Evolutionary conservation across 1,140 invertebrate species (phyloP), one percentile per base, ranked within the genome.

Genomic region (Lerema accius): DNA sequence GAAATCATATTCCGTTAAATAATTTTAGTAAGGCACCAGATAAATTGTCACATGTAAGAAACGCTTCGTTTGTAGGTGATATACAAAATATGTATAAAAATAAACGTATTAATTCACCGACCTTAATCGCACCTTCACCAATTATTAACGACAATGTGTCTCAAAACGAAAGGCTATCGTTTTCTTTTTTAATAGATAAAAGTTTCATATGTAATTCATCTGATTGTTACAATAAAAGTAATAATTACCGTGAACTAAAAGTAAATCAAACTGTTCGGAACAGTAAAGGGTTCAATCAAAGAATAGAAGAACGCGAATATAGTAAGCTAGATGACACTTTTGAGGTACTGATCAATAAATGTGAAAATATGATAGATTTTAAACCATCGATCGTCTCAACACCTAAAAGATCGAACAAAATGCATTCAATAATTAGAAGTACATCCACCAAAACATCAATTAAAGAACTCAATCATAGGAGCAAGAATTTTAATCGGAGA

Each of bases 381-480:
- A 71, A 69, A 9, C 76, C 78, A 26, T 58, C 60, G 1, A 66
- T 78, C 69, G 67, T 73, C n/a, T 80, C 79, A 3, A 80, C 80
- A 14, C 73, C 78, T 3, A 76, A 76, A 70, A 50, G 45, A 14
- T 11, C 2, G 3, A 42, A 16, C 11, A 66, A 26, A 51, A 46
- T 43, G 16, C n/a, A 16, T 19, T 19, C 16, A 3, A 13, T 2
- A 23, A 11, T 15, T 16, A 63, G 5, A 39, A 28, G 32, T 51
- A 63, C 26, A 13, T 46, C 4, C 11, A 48, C 19, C 9, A 43
- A 45, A 23, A 39, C 35, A 7, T 59, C 5, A 23, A 35, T 40
- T 43, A 42, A 17, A 48, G 45, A 63, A 28, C 43, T 16, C 10
- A 56, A 19, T 43, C 16, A 19, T 14, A 28, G 43, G n/a, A 43